Percentiles rank a stretch among this genome's conserved stretches.
phyloP scores from a whole-genome alignment of 2,888 invertebrate genomes.

The Temnothorax rugatulus region DNA sequence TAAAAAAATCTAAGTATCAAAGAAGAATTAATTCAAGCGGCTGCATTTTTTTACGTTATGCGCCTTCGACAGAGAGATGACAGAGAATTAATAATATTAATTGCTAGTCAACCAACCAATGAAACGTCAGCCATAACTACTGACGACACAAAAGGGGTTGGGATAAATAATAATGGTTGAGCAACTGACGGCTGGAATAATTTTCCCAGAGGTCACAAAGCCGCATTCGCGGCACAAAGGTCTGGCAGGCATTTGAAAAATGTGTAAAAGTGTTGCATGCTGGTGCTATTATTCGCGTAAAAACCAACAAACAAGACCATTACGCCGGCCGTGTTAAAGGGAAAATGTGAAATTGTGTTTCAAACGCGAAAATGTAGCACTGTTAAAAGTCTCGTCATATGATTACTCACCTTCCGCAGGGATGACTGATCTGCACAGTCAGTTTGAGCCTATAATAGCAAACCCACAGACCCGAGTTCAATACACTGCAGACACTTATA shows the following conservation, averaged over 20 bases:
- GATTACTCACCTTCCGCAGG: not conserved
- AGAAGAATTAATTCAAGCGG: not conserved
- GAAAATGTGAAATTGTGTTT: not conserved
- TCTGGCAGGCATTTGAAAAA: no score
- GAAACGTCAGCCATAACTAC: slow-evolving; percentile 15
- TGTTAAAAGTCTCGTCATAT: not conserved
- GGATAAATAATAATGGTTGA: no score
- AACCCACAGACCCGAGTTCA: not conserved
- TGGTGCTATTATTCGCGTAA: not conserved
- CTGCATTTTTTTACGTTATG: not conserved
- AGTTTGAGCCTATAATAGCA: not conserved
- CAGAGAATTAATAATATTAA: slow-evolving; percentile 17
- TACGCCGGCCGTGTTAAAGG: not conserved
- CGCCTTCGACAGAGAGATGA: not conserved
- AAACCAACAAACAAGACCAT: slow-evolving; percentile 10
- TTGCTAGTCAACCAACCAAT: not conserved
- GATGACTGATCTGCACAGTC: not conserved
- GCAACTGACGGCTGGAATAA: no score
- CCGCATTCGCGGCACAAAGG: no score
- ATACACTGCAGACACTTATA: not conserved
- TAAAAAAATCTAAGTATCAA: not conserved
- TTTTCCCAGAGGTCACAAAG: no score
- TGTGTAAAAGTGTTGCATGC: not conserved
- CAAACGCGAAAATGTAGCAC: not conserved
- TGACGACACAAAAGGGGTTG: slow-evolving; percentile 15